Conservation (phyloP, 35 echinoderm and acorn worm genomes). For the Ophioderma brevispina region DNA sequence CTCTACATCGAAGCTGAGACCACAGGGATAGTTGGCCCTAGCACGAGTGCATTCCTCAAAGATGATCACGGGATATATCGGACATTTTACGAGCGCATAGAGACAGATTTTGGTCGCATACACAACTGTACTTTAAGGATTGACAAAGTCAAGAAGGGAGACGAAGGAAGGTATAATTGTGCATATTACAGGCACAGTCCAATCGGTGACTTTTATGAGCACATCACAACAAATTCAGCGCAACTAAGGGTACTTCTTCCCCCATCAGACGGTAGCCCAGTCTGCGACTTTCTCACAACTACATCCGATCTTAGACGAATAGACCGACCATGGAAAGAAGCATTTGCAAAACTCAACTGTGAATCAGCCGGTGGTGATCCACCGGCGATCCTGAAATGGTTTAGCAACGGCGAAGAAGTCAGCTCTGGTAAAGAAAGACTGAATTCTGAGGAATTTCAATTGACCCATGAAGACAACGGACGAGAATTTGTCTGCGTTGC, state of each 20-base stretch:
- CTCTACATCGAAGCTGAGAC: slow-evolving; percentile 3
- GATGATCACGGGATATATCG: not conserved
- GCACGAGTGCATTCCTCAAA: not conserved
- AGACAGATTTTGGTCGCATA: not conserved
- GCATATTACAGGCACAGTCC: slow-evolving; percentile 44
- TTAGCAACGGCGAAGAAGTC: slow-evolving; percentile 49
- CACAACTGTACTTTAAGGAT: slow-evolving; percentile 52
- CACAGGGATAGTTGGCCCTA: not conserved
- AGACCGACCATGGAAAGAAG: slow-evolving; percentile 46
- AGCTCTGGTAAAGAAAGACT: slow-evolving; percentile 28
- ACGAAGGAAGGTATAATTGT: slow-evolving; percentile 71
- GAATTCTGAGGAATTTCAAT: slow-evolving; percentile 50
- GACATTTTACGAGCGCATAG: not conserved
- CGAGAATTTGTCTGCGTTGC: slow-evolving; percentile 68
- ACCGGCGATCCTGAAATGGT: slow-evolving; percentile 72
- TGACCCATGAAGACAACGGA: slow-evolving; percentile 74
- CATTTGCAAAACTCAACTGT: slow-evolving; percentile 59
- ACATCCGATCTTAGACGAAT: not conserved
- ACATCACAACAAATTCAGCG: slow-evolving; percentile 48
- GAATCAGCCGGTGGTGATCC: slow-evolving; percentile 75
- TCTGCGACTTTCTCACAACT: not conserved
- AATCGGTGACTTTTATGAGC: slow-evolving; percentile 29
- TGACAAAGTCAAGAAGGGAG: slow-evolving; percentile 39
- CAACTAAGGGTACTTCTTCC: slow-evolving; percentile 51
- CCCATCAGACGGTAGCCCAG: slow-evolving; percentile 21